These are phyloP conservation scores for Radopholus similis DNA, from an alignment of 1,140 invertebrate genomes.

Conservation along the genomic window DNA sequence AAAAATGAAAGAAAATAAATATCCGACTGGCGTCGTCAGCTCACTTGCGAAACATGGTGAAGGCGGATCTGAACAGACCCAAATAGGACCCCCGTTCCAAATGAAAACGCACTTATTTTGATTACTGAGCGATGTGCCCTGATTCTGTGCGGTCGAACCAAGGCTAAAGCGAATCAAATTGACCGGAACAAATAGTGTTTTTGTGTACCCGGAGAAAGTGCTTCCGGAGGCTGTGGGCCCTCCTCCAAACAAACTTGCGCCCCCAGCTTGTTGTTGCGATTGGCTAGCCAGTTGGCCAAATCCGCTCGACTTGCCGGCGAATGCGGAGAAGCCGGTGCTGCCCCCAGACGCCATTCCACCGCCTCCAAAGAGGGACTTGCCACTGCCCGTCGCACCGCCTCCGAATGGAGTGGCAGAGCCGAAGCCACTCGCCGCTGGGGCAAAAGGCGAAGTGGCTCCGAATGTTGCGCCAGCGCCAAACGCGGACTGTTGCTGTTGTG, in stretches of 20 bases:
- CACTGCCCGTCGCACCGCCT: neutral
- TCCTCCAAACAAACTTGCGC: neutral
- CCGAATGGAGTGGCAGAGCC: neutral
- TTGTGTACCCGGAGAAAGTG: no score
- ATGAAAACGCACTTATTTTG: neutral
- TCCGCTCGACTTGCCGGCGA: conserved; percentile 5
- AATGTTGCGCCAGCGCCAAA: neutral
- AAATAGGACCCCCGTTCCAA: neutral
- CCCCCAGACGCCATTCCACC: neutral
- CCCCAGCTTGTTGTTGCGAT: neutral
- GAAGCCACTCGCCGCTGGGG: neutral
- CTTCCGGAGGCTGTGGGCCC: neutral
- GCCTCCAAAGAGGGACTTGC: conserved; percentile 11
- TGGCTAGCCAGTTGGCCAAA: conserved; percentile 13
- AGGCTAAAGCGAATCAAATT: neutral
- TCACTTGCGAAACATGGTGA: conserved; percentile 20
- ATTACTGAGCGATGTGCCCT: neutral
- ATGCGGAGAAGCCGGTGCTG: conserved; percentile 2
- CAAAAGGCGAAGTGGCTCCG: neutral
- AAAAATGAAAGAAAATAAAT: neutral
- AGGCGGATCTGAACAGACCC: conserved; percentile 14
- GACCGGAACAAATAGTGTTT: neutral
- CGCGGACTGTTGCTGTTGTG: neutral
- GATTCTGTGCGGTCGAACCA: neutral
- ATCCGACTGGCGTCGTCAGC: neutral